These are phyloP conservation scores for Drosophila sechellia DNA, from an alignment of 1,140 invertebrate species.

Conservation along the genomic window DNA sequence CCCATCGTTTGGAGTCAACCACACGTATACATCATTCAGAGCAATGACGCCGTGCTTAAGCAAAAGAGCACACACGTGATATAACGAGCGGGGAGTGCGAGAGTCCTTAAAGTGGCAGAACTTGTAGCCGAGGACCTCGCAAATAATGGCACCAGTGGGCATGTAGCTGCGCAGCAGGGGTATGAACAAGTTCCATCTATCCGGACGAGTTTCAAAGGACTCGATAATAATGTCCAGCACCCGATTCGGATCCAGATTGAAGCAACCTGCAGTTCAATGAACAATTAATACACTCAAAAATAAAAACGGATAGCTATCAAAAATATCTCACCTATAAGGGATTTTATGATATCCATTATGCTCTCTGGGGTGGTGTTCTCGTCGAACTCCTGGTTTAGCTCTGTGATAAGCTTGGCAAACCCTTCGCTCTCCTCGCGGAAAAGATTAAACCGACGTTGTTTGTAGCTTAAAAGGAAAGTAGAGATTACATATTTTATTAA, in stretches of 20 bases:
- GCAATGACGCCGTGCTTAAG: slow-evolving; percentile 94
- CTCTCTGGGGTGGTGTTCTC: slow-evolving; percentile 87
- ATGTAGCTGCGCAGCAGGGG: slow-evolving; percentile 94
- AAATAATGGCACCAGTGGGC: slow-evolving; percentile 92
- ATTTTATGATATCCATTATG: slow-evolving; percentile 94
- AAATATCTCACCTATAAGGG: slow-evolving; percentile 92
- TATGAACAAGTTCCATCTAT: slow-evolving; percentile 92
- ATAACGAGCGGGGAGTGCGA: slow-evolving; percentile 92
- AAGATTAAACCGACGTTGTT: slow-evolving; percentile 99
- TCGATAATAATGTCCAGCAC: slow-evolving; percentile 98
- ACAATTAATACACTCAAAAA: too few relatives aligned
- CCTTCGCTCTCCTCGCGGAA: slow-evolving; percentile 99
- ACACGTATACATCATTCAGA: slow-evolving; percentile 95
- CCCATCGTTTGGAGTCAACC: slow-evolving; percentile 94
- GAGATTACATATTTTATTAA: background rate
- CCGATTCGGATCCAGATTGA: slow-evolving; percentile 99
- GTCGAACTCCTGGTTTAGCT: slow-evolving; percentile 94
- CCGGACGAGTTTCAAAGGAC: slow-evolving; percentile 95
- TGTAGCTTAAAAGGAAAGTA: slow-evolving; percentile 90
- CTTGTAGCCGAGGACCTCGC: slow-evolving; percentile 98
- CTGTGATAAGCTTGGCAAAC: slow-evolving; percentile 98
- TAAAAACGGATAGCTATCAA: too few relatives aligned
- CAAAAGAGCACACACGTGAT: slow-evolving; percentile 94
- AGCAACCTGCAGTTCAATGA: slow-evolving; percentile 90
- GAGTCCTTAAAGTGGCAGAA: slow-evolving; percentile 91